Evolutionary conservation across 2,888 invertebrate species (phyloP).

Genomic region (Amphimallon solstitiale): DNA sequence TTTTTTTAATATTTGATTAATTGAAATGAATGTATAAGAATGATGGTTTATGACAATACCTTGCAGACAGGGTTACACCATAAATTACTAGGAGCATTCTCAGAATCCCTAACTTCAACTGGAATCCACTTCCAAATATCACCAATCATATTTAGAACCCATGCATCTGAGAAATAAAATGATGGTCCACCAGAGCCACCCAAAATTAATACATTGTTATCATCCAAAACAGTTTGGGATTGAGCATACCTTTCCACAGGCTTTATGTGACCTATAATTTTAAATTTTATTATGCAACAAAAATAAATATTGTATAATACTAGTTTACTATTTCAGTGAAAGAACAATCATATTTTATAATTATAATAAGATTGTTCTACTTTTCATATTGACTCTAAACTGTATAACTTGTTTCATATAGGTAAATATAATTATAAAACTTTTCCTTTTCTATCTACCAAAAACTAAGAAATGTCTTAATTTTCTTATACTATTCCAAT

Average conservation of each 20-base stretch:
- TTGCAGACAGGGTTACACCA: conserved; percentile 95
- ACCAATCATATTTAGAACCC: conserved; percentile 83
- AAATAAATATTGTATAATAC: too few relatives aligned
- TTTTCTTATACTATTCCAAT: too few relatives aligned
- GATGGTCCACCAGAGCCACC: conserved; percentile 91
- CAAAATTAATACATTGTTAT: conserved; percentile 80
- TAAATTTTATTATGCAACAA: too few relatives aligned
- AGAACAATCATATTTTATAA: too few relatives aligned
- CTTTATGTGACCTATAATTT: conserved; percentile 46
- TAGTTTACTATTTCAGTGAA: too few relatives aligned
- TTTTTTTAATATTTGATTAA: not conserved
- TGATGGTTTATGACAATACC: conserved; percentile 61
- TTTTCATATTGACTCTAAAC: too few relatives aligned
- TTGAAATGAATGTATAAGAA: not conserved
- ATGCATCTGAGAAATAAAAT: conserved; percentile 88
- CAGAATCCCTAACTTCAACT: conserved; percentile 78
- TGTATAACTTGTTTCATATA: too few relatives aligned
- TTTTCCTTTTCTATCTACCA: too few relatives aligned
- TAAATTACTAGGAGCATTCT: conserved; percentile 85
- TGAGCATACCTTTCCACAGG: conserved; percentile 82
- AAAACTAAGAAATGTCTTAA: not conserved
- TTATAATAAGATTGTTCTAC: too few relatives aligned
- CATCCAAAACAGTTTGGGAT: conserved; percentile 86
- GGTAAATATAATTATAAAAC: too few relatives aligned
- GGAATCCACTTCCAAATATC: conserved; percentile 80